These are phyloP conservation scores for Ochropleura plecta DNA, from an alignment of 2,888 invertebrate genomes.

Conservation along the genomic window DNA sequence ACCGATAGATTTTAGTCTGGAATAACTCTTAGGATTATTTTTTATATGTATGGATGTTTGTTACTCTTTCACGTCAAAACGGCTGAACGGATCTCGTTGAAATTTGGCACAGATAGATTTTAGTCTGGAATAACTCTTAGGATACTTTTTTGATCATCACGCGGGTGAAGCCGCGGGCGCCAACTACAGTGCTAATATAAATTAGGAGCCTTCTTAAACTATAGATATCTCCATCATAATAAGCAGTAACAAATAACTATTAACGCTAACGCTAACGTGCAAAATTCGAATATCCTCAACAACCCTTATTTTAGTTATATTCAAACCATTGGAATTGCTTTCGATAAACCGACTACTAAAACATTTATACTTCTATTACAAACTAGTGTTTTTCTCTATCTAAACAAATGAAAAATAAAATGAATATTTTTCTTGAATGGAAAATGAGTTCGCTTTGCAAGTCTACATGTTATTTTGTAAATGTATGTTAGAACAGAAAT, in stretches of 20 bases:
- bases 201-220: background rate
- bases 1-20: too few relatives aligned
- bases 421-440: constrained; percentile 12
- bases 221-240: background rate
- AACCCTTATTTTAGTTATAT: background rate
- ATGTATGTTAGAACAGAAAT: background rate
- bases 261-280: too few relatives aligned
- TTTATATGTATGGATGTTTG: too few relatives aligned
- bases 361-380: constrained; percentile 12
- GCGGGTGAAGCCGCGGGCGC: too few relatives aligned
- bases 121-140: too few relatives aligned
- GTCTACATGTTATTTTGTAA: background rate
- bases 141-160: too few relatives aligned
- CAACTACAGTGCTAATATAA: background rate
- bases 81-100: too few relatives aligned
- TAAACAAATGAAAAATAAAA: background rate
- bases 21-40: too few relatives aligned
- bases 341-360: constrained; percentile 16
- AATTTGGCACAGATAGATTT: too few relatives aligned
- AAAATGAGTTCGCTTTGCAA: constrained; percentile 15
- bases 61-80: too few relatives aligned
- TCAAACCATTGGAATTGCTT: constrained; percentile 12
- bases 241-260: background rate
- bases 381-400: constrained; percentile 10
- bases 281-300: background rate